A percentile compares a stretch with the other conserved stretches of the same genome.
phyloP scores from a whole-genome alignment of 2,797 vertebrate species.

The Halcyon badia region DNA sequence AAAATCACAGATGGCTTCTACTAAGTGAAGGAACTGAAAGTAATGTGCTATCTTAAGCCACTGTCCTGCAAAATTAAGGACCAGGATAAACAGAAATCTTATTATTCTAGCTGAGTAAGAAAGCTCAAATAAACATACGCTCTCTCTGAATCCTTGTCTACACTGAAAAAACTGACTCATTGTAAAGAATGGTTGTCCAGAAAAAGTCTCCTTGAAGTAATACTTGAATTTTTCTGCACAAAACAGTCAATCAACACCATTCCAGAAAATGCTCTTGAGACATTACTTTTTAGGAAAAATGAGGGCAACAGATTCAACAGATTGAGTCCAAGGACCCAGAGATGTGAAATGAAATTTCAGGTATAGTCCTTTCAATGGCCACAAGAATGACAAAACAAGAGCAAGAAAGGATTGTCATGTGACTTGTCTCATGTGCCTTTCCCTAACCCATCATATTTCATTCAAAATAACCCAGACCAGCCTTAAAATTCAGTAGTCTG shows the following conservation, averaged over 20 bases:
- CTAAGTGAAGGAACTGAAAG: conserved; percentile 62
- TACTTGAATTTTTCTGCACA: neutral
- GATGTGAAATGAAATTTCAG: neutral
- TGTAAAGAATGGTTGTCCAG: neutral
- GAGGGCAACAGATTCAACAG: neutral
- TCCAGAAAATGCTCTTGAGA: neutral
- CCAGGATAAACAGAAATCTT: conserved; percentile 68
- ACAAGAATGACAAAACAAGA: neutral
- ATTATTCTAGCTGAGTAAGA: conserved; percentile 68
- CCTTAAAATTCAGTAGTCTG: neutral
- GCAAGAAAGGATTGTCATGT: neutral
- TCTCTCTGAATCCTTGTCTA: neutral
- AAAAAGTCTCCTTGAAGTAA: neutral
- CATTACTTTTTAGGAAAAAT: neutral
- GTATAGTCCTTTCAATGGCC: neutral
- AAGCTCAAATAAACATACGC: conserved; percentile 30
- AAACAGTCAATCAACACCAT: neutral
- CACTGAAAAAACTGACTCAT: neutral
- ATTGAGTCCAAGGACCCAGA: neutral
- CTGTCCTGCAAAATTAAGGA: conserved; percentile 61
- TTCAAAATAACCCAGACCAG: neutral
- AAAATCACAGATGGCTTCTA: conserved; percentile 71
- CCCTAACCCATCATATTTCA: neutral
- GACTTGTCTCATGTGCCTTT: neutral
- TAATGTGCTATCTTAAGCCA: conserved; percentile 72